Evolutionary conservation across 1,140 invertebrate genomes (phyloP).

Genomic region (Drosophila baimaii): DNA sequence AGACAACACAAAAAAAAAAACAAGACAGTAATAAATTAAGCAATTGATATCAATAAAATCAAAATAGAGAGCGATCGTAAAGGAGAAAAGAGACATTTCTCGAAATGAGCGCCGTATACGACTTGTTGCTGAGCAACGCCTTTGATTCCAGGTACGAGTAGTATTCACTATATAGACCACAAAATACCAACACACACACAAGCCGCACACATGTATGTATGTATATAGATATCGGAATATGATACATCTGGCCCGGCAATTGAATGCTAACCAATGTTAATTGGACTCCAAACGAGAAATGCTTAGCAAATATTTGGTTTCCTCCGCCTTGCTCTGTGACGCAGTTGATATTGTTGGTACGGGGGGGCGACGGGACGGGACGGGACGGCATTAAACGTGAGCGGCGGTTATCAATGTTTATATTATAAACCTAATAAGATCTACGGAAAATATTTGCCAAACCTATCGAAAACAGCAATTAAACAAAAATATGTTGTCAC

Average conservation of each 20-base stretch:
- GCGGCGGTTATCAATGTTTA: constrained; percentile 21
- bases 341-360: constrained; percentile 31
- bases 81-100: constrained; percentile 12
- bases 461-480: constrained; percentile 15
- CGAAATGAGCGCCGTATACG: constrained; percentile 63
- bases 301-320: constrained; percentile 48
- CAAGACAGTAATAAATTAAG: constrained; percentile 28
- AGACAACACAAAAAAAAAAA: background rate
- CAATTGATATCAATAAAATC: constrained; percentile 68
- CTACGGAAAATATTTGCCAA: constrained; percentile 26
- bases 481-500: background rate
- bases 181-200: background rate
- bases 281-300: constrained; percentile 42
- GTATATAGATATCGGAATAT: constrained; percentile 13
- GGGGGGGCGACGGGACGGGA: background rate
- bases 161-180: constrained; percentile 9
- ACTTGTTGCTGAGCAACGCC: constrained; percentile 65
- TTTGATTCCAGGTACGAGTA: constrained; percentile 69
- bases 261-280: constrained; percentile 53
- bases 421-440: constrained; percentile 20
- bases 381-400: background rate
- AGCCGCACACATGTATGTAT: background rate
- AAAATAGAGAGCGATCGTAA: constrained; percentile 20
- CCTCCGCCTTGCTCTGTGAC: constrained; percentile 24
- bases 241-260: constrained; percentile 39